These are phyloP conservation scores for Babylonia areolata DNA, from an alignment of 1,140 invertebrate species.

Conservation along the genomic window DNA sequence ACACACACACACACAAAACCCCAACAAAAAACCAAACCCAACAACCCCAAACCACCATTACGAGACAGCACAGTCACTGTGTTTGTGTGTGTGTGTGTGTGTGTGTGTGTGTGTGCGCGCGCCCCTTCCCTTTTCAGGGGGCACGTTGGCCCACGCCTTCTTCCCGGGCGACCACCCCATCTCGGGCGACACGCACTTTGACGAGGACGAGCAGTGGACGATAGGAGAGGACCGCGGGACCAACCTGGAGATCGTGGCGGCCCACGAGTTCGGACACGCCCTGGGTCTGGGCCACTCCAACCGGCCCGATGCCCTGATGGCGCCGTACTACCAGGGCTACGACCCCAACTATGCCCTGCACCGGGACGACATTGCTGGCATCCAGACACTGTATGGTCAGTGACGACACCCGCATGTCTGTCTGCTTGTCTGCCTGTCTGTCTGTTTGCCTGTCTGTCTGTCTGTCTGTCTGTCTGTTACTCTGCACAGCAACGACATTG, in stretches of 20 bases:
- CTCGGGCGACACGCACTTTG: constrained; percentile 78
- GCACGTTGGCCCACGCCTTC: constrained; percentile 51
- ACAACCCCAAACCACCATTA: no score
- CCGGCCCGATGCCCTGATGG: constrained; percentile 71
- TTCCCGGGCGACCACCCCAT: constrained; percentile 34
- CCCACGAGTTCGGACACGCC: constrained; percentile 75
- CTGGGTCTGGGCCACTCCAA: constrained; percentile 74
- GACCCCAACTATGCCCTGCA: constrained; percentile 61
- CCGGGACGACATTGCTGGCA: constrained; percentile 68
- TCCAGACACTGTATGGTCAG: constrained; percentile 71
- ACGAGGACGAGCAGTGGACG: constrained; percentile 66
- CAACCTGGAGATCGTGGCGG: constrained; percentile 70
- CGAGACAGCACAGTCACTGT: no score
- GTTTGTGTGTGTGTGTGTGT: constrained; percentile 3
- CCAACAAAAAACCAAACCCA: no score
- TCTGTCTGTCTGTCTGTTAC: background rate
- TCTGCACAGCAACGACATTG: constrained; percentile 65
- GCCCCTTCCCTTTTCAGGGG: constrained; percentile 21
- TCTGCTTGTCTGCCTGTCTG: no score
- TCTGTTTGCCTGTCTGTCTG: background rate
- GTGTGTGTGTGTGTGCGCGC: background rate
- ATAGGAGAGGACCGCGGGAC: constrained; percentile 60
- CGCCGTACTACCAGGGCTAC: constrained; percentile 77
- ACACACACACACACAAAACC: no score
- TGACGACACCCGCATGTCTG: no score